A percentile compares a stretch with the other conserved stretches of the same genome.
Evolutionary conservation across 2,888 invertebrate genomes (phyloP).

Genomic region (Eupeodes latifasciatus): DNA sequence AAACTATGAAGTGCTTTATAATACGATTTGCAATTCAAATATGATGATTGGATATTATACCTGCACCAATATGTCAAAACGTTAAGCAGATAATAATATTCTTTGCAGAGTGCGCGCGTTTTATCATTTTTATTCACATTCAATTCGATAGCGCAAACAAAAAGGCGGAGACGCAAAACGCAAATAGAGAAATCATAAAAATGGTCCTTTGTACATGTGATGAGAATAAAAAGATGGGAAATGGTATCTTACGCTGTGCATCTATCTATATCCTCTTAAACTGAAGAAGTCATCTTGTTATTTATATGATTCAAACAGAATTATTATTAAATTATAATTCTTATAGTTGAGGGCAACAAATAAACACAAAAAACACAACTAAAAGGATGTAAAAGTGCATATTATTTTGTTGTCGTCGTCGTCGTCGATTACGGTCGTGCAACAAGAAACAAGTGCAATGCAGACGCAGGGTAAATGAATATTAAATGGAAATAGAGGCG

Average conservation of each 20-base stretch:
- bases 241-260: background rate
- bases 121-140: background rate
- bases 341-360: conserved; percentile 33
- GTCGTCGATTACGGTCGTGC: too few relatives aligned
- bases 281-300: conserved; percentile 64
- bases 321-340: conserved; percentile 73
- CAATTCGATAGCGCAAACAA: conserved; percentile 15
- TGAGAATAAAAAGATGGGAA: background rate
- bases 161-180: conserved; percentile 44
- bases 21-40: conserved; percentile 75
- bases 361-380: background rate
- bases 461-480: conserved; percentile 25
- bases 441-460: conserved; percentile 8
- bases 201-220: conserved; percentile 9
- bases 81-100: conserved; percentile 66
- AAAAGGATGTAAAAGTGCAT: conserved; percentile 17
- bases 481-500: conserved; percentile 48
- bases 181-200: conserved; percentile 48
- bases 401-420: conserved; percentile 34
- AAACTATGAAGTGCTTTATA: conserved; percentile 44
- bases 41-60: conserved; percentile 74
- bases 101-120: background rate
- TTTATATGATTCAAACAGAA: conserved; percentile 58
- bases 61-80: conserved; percentile 74
- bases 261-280: background rate